phyloP scores from a whole-genome alignment of 2,797 vertebrate species.

The Holocentrus rufus region DNA sequence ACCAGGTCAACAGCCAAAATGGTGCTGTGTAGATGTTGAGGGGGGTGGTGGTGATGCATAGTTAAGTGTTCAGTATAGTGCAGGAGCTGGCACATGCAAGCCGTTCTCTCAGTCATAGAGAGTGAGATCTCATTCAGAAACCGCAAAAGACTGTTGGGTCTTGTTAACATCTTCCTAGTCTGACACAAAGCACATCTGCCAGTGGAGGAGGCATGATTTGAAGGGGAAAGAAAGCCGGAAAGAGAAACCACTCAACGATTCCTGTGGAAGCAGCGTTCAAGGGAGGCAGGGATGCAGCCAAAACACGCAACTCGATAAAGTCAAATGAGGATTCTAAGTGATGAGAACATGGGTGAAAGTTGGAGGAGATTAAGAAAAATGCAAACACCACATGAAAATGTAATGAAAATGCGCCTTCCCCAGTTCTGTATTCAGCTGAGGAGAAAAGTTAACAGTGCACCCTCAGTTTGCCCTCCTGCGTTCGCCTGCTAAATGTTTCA shows the following conservation, averaged over 20 bases:
- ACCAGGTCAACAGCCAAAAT: constrained; percentile 67
- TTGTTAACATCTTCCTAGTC: constrained; percentile 25
- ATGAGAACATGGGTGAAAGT: constrained; percentile 2
- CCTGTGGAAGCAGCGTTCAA: constrained; percentile 7
- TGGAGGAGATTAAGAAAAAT: constrained; percentile 9
- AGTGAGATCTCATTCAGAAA: constrained; percentile 10
- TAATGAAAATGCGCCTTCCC: constrained; percentile 16
- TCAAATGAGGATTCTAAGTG: constrained; percentile 30
- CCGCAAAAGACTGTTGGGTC: constrained; percentile 2
- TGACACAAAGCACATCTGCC: constrained; percentile 21
- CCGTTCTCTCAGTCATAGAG: constrained; percentile 16
- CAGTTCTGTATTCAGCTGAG: constrained; percentile 11
- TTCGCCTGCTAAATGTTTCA: constrained; percentile 61
- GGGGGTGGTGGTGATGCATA: constrained; percentile 41
- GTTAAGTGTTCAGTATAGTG: constrained; percentile 25
- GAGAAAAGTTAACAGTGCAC: constrained; percentile 30
- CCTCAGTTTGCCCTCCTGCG: constrained; percentile 33
- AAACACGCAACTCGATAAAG: constrained; percentile 15
- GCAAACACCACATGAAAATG: constrained; percentile 10
- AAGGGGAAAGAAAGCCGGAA: constrained; percentile 11
- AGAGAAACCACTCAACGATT: neutral
- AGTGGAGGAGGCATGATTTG: constrained; percentile 21
- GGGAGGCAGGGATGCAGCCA: constrained; percentile 1
- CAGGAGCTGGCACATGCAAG: constrained; percentile 22
- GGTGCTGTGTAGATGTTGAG: constrained; percentile 35